A percentile compares a stretch with the other conserved stretches of the same genome.
Conservation (phyloP, 2,113 vertebrate species). For the Chlorocebus sabaeus region DNA sequence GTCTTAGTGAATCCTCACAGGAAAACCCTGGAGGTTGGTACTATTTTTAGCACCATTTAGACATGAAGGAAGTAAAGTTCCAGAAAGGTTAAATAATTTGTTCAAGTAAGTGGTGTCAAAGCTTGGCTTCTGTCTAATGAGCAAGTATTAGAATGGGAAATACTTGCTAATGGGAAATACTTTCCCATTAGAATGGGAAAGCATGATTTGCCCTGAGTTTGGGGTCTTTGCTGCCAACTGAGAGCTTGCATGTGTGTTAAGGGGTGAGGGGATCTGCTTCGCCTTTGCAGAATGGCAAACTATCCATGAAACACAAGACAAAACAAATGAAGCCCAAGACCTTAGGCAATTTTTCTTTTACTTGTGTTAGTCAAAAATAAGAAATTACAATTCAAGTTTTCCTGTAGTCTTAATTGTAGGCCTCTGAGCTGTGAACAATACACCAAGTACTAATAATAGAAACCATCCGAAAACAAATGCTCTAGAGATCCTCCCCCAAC, state of each 20-base stretch:
- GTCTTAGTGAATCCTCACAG: background rate
- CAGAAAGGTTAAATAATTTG: constrained; percentile 55
- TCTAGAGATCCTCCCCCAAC: background rate
- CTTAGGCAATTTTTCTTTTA: background rate
- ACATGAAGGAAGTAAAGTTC: constrained; percentile 6
- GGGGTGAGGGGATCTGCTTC: background rate
- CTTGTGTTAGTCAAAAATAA: constrained; percentile 41
- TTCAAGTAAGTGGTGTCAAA: constrained; percentile 40
- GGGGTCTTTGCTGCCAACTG: background rate
- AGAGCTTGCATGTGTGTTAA: background rate
- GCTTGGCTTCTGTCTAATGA: constrained; percentile 48
- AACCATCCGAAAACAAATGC: background rate
- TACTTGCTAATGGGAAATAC: too few relatives aligned
- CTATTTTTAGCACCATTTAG: constrained; percentile 52
- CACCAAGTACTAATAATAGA: background rate
- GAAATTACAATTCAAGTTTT: background rate
- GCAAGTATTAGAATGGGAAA: background rate
- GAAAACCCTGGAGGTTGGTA: background rate
- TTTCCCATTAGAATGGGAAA: background rate
- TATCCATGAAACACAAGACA: background rate
- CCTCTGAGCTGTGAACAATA: background rate
- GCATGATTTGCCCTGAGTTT: background rate
- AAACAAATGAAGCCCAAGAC: background rate
- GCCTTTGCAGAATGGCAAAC: background rate
- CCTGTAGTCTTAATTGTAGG: constrained; percentile 36